phyloP scores from a whole-genome alignment of 1,140 invertebrate genomes.

The Megalopta genalis region DNA sequence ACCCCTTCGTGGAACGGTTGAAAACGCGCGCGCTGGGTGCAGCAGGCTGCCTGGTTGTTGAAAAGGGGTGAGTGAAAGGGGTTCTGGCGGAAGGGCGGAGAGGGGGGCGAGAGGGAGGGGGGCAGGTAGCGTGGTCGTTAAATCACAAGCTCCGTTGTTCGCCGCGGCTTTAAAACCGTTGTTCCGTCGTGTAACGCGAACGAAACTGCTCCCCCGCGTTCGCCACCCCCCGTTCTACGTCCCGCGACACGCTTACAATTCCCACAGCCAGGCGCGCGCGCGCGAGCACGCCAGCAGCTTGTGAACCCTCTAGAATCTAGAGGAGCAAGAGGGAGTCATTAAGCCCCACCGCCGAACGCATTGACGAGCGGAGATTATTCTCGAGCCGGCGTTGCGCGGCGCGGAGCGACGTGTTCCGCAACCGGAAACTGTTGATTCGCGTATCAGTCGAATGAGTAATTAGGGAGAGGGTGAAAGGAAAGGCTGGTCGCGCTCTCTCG shows the following conservation, averaged over 20 bases:
- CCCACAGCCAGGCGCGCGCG: background rate
- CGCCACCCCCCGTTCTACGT: background rate
- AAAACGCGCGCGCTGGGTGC: no score
- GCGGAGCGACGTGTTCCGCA: background rate
- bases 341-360: background rate
- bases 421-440: conserved; percentile 1
- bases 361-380: conserved; percentile 1
- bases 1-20: no score
- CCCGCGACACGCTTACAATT: conserved; percentile 2
- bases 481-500: background rate
- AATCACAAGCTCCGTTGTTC: no score
- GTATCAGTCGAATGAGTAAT: background rate
- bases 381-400: background rate
- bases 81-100: no score
- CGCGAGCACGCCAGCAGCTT: no score
- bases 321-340: background rate
- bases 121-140: no score
- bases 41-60: no score
- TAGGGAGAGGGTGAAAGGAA: background rate
- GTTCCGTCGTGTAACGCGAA: conserved; percentile 1
- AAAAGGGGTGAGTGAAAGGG: no score
- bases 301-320: background rate
- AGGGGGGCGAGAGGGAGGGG: no score
- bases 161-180: background rate
- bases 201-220: background rate